phyloP scores from a whole-genome alignment of 1,140 invertebrate species.

The Heliconius nattereri region DNA sequence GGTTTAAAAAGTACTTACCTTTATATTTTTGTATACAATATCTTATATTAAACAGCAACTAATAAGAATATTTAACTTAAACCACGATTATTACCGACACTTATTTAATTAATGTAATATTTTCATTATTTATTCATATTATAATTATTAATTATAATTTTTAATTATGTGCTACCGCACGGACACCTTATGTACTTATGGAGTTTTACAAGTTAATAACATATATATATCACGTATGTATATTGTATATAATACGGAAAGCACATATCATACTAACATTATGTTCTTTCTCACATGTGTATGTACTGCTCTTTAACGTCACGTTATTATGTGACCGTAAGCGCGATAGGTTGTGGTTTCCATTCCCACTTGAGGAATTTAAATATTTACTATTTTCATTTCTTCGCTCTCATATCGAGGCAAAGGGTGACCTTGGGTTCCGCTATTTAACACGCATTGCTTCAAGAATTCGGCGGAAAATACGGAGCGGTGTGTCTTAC shows the following conservation, averaged over 20 bases:
- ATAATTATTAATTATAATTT: conserved; percentile 2
- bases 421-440: no score
- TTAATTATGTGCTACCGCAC: not conserved
- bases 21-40: not conserved
- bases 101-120: not conserved
- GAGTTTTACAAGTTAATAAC: not conserved
- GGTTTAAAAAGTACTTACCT: not conserved
- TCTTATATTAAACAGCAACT: not conserved
- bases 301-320: not conserved
- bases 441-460: no score
- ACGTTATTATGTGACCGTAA: no score
- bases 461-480: no score
- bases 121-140: no score
- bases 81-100: not conserved
- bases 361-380: no score
- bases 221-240: not conserved
- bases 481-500: no score
- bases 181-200: not conserved
- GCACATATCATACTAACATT: not conserved
- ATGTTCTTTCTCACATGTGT: not conserved
- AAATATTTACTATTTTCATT: no score
- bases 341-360: no score
- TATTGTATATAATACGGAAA: not conserved
- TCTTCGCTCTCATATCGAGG: no score
- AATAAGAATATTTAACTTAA: not conserved